These are phyloP conservation scores for Agonopterix heracliana DNA, from an alignment of 2,888 invertebrate species.

Conservation along the genomic window DNA sequence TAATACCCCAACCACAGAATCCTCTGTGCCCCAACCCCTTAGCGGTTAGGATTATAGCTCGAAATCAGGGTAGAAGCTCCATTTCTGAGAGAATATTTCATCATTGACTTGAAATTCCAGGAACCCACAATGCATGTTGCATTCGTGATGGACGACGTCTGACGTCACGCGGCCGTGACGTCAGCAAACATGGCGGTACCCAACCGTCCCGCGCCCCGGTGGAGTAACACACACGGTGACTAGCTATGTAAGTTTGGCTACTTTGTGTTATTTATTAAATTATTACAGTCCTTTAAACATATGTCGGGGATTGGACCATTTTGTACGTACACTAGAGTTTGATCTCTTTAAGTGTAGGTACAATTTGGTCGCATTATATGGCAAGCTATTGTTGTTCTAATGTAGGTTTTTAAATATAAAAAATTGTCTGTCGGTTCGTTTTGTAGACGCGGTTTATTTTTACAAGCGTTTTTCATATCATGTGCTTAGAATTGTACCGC, in stretches of 20 bases:
- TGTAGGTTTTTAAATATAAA: slow-evolving; percentile 31
- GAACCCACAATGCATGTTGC: slow-evolving; percentile 72
- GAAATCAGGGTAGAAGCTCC: too few species aligned
- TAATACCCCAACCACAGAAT: too few species aligned
- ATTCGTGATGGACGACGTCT: slow-evolving; percentile 73
- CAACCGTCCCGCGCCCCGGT: slow-evolving; percentile 19
- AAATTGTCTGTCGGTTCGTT: slow-evolving; percentile 21
- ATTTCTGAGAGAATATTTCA: too few species aligned
- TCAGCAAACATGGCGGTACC: slow-evolving; percentile 15
- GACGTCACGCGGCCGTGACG: slow-evolving; percentile 45
- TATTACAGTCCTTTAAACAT: background rate
- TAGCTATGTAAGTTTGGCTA: slow-evolving; percentile 34
- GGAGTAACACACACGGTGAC: slow-evolving; percentile 18
- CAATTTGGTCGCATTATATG: slow-evolving; percentile 15
- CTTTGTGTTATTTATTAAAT: background rate
- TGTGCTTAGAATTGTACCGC: slow-evolving; percentile 42
- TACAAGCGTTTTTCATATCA: slow-evolving; percentile 53
- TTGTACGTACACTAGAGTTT: background rate
- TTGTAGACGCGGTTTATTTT: slow-evolving; percentile 31
- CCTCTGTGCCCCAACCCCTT: too few species aligned
- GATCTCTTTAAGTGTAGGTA: slow-evolving; percentile 7
- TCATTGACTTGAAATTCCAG: slow-evolving; percentile 23
- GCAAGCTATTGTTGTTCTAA: slow-evolving; percentile 48
- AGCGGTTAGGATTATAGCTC: too few species aligned
- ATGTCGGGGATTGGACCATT: background rate